Base-by-base conservation (phyloP, 1,140 invertebrate species). In the Drosophila nasuta region DNA sequence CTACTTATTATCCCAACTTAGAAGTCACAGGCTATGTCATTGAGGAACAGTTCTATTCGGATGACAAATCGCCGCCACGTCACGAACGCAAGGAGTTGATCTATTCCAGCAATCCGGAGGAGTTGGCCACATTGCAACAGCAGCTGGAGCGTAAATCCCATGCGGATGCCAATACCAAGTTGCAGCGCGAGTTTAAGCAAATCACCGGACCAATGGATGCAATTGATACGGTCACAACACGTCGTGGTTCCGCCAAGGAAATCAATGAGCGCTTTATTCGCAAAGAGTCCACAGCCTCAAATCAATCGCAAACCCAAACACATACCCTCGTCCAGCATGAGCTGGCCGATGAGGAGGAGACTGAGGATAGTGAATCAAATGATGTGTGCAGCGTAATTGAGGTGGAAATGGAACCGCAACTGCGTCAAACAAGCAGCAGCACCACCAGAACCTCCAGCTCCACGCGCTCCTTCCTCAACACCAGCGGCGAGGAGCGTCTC, bases 191-290 rank as follows among this genome's bases (percentile, higher is more conserved):
- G 41, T 83, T 82, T 15, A 87, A 89, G 41, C 91, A 91, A 41
- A 73, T 89, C 35, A 46, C 20, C 11, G 38, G 46, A 17, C 92
- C 70, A 52, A 20, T 41, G 28, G 65, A 74, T 57, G 46, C 56
- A 45, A 45, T 67, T 54, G 56, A 68, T 28, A 90, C 75, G 43
- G 94, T 94, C 82, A 93, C 94, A n/a, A 94, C 94, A 5, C 93
- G 95, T 51, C 93, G 94, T 70, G 95, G 94, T 52, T 96, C 96
- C 0, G 95, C 96, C 0, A 95, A 95, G 86, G 95, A 95, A 33
- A 93, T 96, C 45, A 95, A 95, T 7, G 95, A 96, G 82, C 96
- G 96, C 92, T 96, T 95, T 81, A 95, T 96, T 82, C 82, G 88
- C 41, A 91, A 91, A 66, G 87, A 91, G 49, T 90, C 91, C 8